A percentile compares a stretch with the other conserved stretches of the same genome.
Conservation (phyloP, 2,113 vertebrate genomes). For the Electrona antarctica region DNA sequence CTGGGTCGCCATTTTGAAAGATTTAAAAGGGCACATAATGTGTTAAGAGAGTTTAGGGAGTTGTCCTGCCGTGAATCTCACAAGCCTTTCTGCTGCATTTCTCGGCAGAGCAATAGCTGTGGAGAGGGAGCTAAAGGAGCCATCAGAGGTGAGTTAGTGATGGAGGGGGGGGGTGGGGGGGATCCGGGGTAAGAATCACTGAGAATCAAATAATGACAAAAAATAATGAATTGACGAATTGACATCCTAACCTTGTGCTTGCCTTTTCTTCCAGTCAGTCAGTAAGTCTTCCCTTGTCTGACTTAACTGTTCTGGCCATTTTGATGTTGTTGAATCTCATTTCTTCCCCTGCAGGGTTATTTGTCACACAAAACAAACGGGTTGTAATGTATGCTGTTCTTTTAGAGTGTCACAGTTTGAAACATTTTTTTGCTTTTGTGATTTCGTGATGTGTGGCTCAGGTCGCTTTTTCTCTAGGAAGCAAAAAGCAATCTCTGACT, state of each 20-base stretch:
- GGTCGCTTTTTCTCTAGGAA: not conserved
- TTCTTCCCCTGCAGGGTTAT: conserved; percentile 30
- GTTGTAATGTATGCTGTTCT: conserved; percentile 15
- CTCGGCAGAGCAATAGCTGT: conserved; percentile 90
- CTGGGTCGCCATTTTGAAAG: too few species aligned
- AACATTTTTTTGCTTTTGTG: not conserved
- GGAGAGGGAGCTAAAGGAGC: conserved; percentile 88
- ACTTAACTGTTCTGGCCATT: not conserved
- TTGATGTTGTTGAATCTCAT: conserved; percentile 3
- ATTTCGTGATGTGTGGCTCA: not conserved
- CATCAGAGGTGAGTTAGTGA: conserved; percentile 87
- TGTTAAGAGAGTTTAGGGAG: not conserved
- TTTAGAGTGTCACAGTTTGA: not conserved
- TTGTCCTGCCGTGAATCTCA: conserved; percentile 23
- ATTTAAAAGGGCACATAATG: too few species aligned
- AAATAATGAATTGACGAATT: too few species aligned
- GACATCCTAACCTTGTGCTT: not conserved
- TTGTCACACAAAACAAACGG: conserved; percentile 1
- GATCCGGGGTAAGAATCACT: not conserved
- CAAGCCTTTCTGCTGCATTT: conserved; percentile 72
- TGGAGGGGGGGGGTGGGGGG: not conserved
- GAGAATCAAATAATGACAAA: too few species aligned
- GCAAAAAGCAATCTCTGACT: conserved; percentile 1
- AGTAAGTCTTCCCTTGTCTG: not conserved
- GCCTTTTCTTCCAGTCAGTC: not conserved